Evolutionary conservation across 2,888 invertebrate genomes (phyloP).

Genomic region (Lepetodrilus schrolli): DNA sequence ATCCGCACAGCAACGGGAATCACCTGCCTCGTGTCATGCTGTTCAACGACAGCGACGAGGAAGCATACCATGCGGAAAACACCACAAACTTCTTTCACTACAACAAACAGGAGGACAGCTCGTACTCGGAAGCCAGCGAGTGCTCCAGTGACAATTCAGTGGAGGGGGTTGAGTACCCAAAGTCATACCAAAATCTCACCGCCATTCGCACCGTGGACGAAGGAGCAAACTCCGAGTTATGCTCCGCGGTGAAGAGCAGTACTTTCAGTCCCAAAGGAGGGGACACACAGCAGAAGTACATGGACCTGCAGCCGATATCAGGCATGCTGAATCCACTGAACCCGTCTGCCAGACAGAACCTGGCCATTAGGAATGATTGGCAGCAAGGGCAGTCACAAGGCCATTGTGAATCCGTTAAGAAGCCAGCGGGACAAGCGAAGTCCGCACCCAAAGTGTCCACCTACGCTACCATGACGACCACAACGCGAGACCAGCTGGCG

Average conservation of each 20-base stretch:
- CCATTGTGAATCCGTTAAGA: slow-evolving; percentile 8
- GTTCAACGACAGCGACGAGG: slow-evolving; percentile 71
- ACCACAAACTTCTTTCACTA: slow-evolving; percentile 64
- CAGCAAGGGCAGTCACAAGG: not conserved
- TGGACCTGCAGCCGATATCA: slow-evolving; percentile 83
- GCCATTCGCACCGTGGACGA: slow-evolving; percentile 40
- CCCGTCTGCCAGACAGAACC: not conserved
- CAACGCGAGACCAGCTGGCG: slow-evolving; percentile 66
- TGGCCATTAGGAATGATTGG: not conserved
- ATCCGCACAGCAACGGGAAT: slow-evolving; percentile 27
- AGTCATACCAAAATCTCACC: slow-evolving; percentile 53
- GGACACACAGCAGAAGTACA: slow-evolving; percentile 77
- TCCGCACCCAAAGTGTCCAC: slow-evolving; percentile 42
- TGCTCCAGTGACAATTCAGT: slow-evolving; percentile 67
- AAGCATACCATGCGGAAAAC: slow-evolving; percentile 57
- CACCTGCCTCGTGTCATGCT: slow-evolving; percentile 53
- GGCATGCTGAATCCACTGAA: slow-evolving; percentile 77
- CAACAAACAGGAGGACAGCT: slow-evolving; percentile 70
- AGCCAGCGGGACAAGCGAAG: slow-evolving; percentile 10
- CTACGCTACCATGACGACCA: slow-evolving; percentile 67
- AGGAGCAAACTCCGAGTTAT: slow-evolving; percentile 41
- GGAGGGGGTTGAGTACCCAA: slow-evolving; percentile 48
- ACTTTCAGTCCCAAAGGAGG: slow-evolving; percentile 10
- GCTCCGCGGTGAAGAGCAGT: slow-evolving; percentile 29
- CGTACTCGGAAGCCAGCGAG: slow-evolving; percentile 74